Conservation (phyloP, 2,113 vertebrate genomes). For the Nycticebus coucang region DNA sequence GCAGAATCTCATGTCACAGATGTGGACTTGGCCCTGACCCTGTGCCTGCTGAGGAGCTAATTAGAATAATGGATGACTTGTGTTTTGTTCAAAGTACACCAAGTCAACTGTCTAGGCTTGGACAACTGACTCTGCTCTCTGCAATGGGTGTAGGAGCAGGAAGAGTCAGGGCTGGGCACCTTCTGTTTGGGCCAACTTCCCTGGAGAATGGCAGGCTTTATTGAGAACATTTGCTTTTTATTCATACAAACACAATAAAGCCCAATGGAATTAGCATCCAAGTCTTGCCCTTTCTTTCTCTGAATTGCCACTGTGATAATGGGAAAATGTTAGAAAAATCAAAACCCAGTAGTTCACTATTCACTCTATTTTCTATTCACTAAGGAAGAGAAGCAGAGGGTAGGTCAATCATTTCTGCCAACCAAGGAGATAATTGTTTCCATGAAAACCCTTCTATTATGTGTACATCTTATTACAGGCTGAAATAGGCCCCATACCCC, state of each 20-base stretch:
- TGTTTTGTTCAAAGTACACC: rapidly evolving
- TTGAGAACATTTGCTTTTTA: not conserved
- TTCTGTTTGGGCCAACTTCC: not conserved
- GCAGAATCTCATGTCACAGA: not conserved
- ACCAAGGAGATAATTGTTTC: not conserved
- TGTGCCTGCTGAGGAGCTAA: not conserved
- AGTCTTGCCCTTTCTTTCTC: not conserved
- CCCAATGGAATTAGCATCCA: not conserved
- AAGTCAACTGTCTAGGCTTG: not conserved
- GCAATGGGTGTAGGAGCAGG: too few species aligned
- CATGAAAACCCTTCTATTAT: not conserved
- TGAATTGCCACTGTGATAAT: not conserved
- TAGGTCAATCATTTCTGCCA: not conserved
- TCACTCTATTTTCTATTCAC: not conserved
- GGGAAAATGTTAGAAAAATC: not conserved
- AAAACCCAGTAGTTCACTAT: not conserved
- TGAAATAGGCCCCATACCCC: not conserved
- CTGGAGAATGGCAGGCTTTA: not conserved
- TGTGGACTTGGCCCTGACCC: not conserved
- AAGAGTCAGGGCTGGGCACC: not conserved
- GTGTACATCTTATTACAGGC: not conserved
- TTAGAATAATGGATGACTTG: not conserved
- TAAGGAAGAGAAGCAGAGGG: not conserved
- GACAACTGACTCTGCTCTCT: not conserved
- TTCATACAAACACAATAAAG: not conserved